Evolutionary conservation across 2,888 invertebrate genomes (phyloP), one percentile per base, ranked within the genome.

Genomic region (Ceramica pisi): DNA sequence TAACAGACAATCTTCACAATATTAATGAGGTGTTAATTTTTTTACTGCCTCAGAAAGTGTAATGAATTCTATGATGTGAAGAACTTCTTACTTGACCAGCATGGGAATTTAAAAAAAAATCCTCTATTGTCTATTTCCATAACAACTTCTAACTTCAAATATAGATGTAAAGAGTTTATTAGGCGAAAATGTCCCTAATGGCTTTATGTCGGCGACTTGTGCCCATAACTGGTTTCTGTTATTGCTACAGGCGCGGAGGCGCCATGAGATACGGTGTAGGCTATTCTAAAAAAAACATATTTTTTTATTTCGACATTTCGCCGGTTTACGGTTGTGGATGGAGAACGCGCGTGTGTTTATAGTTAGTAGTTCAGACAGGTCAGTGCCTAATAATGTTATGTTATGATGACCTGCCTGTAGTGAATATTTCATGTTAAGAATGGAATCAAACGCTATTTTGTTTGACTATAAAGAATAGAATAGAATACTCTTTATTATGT

Each of bases 161-260:
- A 66, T 68, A 59, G 62, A 41, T 78, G 55, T 77, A 61, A 71
- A 69, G n/a, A 59, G 38, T 65, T 73, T 75, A 68, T 72, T 81
- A 72, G 57, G 78, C 69, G 44, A 84, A 82, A 84, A 84, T 73
- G 69, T 63, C 51, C 67, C 65, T 71, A 73, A 74, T 60, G 71
- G 71, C 70, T 64, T 23, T 77, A 71, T 63, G 60, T 35, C 35
- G 55, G 59, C 67, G 56, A 65, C 67, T 71, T 78, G 71, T 71
- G 67, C 66, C 81, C 72, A 80, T 84, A 82, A 85, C 84, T 77
- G 85, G 85, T 81, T 85, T 75, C 60, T 75, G 85, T 85, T 83
- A 84, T 81, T 71, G 51, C 73, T 63, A 51, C 44, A 65, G 67
- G 83, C 76, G 57, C 21, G 16, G 57, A 57, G 74, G 62, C 75